Base-by-base conservation (phyloP, 2,113 vertebrate species). In the Perca flavescens region DNA sequence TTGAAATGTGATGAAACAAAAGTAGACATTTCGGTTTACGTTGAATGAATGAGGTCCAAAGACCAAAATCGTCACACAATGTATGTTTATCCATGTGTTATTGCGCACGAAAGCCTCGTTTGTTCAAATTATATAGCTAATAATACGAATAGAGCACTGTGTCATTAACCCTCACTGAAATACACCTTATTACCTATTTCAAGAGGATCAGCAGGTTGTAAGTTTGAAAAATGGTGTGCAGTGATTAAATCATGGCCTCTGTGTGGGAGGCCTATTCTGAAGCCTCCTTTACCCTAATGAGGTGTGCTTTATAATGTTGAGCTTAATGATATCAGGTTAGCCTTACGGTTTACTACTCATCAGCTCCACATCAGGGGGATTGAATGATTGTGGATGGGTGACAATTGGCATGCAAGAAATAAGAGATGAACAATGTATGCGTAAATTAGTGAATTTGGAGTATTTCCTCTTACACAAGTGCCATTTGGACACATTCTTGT, bases 231-330 rank as follows among this genome's bases (percentile, higher is more conserved):
- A 83, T 46, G 53, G 22, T 65, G 65, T 72, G 76, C 16, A 53
- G 47, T 82, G 83, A 91, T 92, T 85, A 89, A 73, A 82, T 61
- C 69, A 6, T 85, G 92, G 74, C 88, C 87, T 88, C 16, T 77
- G 75, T 79, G 82, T 73, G 77, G 80, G 75, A 92, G 92, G 92
- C 91, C 90, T 47, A 6, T 50, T 46, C 56, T 84, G 70, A 85
- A 87, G 86, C 84, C 84, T 85, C 43, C 52, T 81, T 83, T 63
- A 73, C 58, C 66, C 31, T 83, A 86, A 91, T 90, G 81, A 89
- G 77, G 46, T 74, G 63, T 52, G 65, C 71, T 74, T 76, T 54
- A 11, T 74, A 57, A 65, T 69, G 74, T 25, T 77, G 77, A 69
- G 78, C 40, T n/a, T 46, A 56, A 67, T 65, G 19, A 71, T 80